Evolutionary conservation across 2,113 vertebrate species (phyloP).

Genomic region (Tragulus kanchil): DNA sequence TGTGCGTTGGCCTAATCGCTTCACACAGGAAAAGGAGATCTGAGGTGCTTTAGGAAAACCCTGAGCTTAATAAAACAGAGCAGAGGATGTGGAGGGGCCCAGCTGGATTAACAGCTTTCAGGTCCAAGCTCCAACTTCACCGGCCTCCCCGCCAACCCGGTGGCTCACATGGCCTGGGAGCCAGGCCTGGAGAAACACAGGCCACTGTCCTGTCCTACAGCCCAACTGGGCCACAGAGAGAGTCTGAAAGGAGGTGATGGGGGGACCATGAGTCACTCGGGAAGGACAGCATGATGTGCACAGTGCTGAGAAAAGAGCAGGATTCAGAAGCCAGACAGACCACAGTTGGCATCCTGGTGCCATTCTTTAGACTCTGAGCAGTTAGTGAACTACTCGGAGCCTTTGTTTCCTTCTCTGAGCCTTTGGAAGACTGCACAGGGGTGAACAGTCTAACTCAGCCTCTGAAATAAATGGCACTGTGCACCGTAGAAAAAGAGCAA

Average conservation of each 20-base stretch:
- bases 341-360: neutral
- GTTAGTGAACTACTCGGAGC: neutral
- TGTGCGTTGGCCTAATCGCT: neutral
- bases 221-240: neutral
- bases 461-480: neutral
- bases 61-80: neutral
- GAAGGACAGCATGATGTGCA: neutral
- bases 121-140: neutral
- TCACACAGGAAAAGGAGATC: neutral
- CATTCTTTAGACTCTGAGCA: neutral
- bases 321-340: neutral
- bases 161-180: neutral
- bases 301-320: neutral
- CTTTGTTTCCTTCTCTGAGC: neutral
- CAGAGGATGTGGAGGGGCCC: neutral
- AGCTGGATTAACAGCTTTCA: neutral
- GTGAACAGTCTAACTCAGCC: neutral
- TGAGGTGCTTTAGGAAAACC: neutral
- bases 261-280: neutral
- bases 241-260: neutral
- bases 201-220: neutral
- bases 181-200: neutral
- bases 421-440: neutral
- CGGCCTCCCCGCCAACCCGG: neutral
- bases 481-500: neutral